Conservation (phyloP, 2,888 invertebrate genomes). For the Calameuta idolon region DNA sequence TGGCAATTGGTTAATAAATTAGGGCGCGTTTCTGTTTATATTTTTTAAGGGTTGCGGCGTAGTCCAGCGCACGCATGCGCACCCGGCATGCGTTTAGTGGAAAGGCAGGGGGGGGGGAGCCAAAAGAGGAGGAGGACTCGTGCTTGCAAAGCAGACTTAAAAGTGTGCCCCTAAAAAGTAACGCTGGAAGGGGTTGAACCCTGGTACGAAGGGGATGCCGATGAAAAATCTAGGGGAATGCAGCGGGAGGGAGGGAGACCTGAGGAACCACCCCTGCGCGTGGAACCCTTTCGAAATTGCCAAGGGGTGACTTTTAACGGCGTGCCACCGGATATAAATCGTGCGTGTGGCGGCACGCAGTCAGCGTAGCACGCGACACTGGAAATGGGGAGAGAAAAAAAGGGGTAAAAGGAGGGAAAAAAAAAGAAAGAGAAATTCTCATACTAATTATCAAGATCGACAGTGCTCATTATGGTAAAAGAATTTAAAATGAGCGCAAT, state of each 20-base stretch:
- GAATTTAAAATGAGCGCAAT: no score
- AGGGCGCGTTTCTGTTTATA: slow-evolving; percentile 26
- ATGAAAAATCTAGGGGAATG: no score
- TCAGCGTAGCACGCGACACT: no score
- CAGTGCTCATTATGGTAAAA: no score
- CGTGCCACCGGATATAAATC: slow-evolving; percentile 26
- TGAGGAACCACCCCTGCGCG: background rate
- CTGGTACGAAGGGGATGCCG: no score
- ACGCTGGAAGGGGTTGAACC: no score
- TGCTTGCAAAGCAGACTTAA: no score
- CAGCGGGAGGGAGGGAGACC: background rate
- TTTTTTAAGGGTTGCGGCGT: no score
- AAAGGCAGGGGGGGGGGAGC: slow-evolving; percentile 48
- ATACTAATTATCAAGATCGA: no score
- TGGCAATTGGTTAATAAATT: slow-evolving; percentile 54
- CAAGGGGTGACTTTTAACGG: slow-evolving; percentile 25
- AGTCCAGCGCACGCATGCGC: slow-evolving; percentile 28
- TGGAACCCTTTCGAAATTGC: slow-evolving; percentile 14
- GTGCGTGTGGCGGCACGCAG: slow-evolving; percentile 16
- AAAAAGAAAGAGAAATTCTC: no score
- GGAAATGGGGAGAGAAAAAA: no score
- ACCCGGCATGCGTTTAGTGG: slow-evolving; percentile 62
- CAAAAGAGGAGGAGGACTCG: background rate
- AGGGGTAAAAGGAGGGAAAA: no score
- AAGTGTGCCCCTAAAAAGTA: background rate